Evolutionary conservation across 2,797 vertebrate species (phyloP).

Genomic region (Hippoglossus hippoglossus): DNA sequence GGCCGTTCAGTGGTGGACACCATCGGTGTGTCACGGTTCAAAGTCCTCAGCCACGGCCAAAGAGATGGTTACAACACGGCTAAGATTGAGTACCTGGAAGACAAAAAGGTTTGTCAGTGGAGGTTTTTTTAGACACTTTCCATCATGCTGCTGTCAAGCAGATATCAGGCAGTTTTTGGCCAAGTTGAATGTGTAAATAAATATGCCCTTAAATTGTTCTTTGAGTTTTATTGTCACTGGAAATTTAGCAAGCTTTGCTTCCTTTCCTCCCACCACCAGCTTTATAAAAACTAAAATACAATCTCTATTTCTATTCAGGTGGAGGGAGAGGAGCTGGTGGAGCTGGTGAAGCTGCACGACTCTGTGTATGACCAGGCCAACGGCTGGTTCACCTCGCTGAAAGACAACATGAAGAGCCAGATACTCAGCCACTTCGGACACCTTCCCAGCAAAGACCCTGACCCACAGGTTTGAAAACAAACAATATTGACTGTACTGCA

Average conservation of each 20-base stretch:
- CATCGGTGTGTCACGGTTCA: slow-evolving; percentile 90
- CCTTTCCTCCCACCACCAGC: not conserved
- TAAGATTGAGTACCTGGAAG: slow-evolving; percentile 94
- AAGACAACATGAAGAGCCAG: slow-evolving; percentile 94
- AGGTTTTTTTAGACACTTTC: not conserved
- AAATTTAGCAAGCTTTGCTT: not conserved
- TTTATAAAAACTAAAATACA: not conserved
- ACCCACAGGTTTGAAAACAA: slow-evolving; percentile 65
- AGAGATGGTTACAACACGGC: slow-evolving; percentile 94
- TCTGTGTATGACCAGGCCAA: slow-evolving; percentile 92
- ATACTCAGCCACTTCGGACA: slow-evolving; percentile 94
- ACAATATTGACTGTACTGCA: too few species aligned
- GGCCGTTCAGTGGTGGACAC: slow-evolving; percentile 93
- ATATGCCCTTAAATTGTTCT: too few species aligned
- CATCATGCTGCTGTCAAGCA: not conserved
- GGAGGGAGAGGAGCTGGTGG: slow-evolving; percentile 88
- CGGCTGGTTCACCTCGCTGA: slow-evolving; percentile 93
- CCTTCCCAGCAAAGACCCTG: slow-evolving; percentile 89
- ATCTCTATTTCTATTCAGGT: slow-evolving; percentile 76
- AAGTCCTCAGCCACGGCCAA: slow-evolving; percentile 91
- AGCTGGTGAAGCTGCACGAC: slow-evolving; percentile 89
- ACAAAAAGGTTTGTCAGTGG: slow-evolving; percentile 86
- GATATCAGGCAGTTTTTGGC: too few species aligned
- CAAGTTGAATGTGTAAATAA: too few species aligned
- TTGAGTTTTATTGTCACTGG: not conserved